Conservation (phyloP, 2,888 invertebrate species). For the Aricia artaxerxes region DNA sequence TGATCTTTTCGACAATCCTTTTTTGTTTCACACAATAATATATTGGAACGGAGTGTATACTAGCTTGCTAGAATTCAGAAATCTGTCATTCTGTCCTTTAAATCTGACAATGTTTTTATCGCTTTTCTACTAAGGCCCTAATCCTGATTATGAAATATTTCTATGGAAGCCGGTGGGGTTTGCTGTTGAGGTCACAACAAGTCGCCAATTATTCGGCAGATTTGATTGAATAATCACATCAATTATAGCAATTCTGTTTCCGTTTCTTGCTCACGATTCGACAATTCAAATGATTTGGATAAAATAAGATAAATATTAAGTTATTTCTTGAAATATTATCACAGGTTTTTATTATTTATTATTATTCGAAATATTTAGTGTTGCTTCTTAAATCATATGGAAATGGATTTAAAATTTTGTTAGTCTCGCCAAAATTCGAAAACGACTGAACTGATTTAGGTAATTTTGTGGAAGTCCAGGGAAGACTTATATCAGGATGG, state of each 20-base stretch:
- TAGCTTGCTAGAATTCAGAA: too few species aligned
- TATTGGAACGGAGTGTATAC: too few species aligned
- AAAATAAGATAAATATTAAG: not conserved
- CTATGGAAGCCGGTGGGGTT: not conserved
- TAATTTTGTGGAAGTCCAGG: too few species aligned
- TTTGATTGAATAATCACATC: conserved; percentile 21
- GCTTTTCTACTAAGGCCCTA: not conserved
- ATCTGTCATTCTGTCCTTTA: too few species aligned
- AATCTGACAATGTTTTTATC: too few species aligned
- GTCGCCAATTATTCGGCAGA: conserved; percentile 7
- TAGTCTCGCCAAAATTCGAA: too few species aligned
- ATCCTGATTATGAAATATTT: not conserved
- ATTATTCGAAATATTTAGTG: too few species aligned
- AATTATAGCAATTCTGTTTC: conserved; percentile 10
- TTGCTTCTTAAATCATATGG: too few species aligned
- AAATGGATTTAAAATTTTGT: too few species aligned
- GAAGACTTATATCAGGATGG: too few species aligned
- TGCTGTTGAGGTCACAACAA: not conserved
- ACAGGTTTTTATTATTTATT: too few species aligned
- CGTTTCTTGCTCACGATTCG: conserved; percentile 23
- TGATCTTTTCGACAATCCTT: not conserved
- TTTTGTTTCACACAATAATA: not conserved
- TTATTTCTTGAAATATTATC: not conserved
- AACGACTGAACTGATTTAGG: too few species aligned
- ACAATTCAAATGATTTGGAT: not conserved